Evolutionary conservation across 2,113 vertebrate genomes (phyloP).

Genomic region (Regulus satrapa): DNA sequence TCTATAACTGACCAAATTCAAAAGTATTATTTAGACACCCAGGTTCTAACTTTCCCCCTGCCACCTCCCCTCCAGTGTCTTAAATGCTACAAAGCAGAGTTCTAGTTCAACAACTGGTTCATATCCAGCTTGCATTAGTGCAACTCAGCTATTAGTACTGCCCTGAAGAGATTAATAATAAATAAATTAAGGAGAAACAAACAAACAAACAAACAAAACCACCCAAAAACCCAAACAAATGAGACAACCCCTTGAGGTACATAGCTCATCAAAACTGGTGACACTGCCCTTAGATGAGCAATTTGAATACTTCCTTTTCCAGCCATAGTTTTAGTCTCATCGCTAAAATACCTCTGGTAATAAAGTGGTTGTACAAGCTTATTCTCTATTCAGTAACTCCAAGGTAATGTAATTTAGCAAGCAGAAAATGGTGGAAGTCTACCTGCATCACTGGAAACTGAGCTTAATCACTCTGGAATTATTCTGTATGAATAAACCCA

Average conservation of each 20-base stretch:
- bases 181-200: too few relatives aligned
- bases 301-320: background rate
- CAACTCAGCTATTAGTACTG: background rate
- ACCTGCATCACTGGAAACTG: background rate
- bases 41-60: background rate
- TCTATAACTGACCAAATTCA: background rate
- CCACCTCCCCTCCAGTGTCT: background rate
- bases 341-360: background rate
- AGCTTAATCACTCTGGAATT: background rate
- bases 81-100: background rate
- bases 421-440: conserved; percentile 30
- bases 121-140: background rate
- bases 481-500: background rate
- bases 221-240: too few relatives aligned
- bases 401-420: conserved; percentile 5
- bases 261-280: background rate
- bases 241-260: too few relatives aligned
- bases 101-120: background rate
- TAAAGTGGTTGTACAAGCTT: background rate
- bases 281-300: background rate
- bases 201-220: too few relatives aligned
- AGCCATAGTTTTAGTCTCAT: background rate
- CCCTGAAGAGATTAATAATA: background rate
- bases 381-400: background rate
- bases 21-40: background rate